These are phyloP conservation scores for Kryptopterus vitreolus DNA, from an alignment of 2,797 vertebrate genomes.

Conservation along the genomic window DNA sequence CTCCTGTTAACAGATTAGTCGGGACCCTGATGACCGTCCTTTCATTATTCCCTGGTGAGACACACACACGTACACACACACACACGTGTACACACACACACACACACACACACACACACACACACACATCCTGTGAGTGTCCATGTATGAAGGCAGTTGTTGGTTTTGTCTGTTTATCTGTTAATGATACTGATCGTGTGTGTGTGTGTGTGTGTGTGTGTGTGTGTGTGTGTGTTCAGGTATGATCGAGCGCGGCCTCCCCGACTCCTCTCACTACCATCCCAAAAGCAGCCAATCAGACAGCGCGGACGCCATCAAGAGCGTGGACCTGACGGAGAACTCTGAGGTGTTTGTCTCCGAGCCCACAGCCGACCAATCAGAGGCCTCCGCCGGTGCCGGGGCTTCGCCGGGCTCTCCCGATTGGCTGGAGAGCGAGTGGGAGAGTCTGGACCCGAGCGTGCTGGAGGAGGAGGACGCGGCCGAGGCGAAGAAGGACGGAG, in stretches of 20 bases:
- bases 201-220: neutral
- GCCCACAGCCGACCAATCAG: constrained; percentile 12
- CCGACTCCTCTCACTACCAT: constrained; percentile 89
- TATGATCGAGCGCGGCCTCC: constrained; percentile 93
- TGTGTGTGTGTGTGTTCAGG: constrained; percentile 67
- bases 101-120: neutral
- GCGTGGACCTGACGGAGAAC: neutral
- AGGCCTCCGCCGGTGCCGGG: constrained; percentile 55
- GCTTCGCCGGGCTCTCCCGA: constrained; percentile 81
- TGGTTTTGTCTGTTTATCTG: neutral
- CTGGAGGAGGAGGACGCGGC: constrained; percentile 75
- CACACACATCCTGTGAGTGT: neutral
- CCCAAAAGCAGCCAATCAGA: constrained; percentile 86
- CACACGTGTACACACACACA: neutral
- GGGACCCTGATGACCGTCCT: constrained; percentile 92
- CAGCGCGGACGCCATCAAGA: constrained; percentile 60
- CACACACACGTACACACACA: neutral
- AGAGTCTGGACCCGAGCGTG: constrained; percentile 87
- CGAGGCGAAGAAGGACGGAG: neutral
- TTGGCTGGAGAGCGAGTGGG: constrained; percentile 94
- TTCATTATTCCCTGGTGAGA: constrained; percentile 94
- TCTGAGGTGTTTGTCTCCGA: neutral
- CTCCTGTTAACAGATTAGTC: constrained; percentile 91
- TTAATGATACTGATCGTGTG: neutral
- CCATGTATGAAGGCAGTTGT: neutral